Base-by-base conservation (phyloP, 2,888 invertebrate species). In the Trichopria drosophilae region DNA sequence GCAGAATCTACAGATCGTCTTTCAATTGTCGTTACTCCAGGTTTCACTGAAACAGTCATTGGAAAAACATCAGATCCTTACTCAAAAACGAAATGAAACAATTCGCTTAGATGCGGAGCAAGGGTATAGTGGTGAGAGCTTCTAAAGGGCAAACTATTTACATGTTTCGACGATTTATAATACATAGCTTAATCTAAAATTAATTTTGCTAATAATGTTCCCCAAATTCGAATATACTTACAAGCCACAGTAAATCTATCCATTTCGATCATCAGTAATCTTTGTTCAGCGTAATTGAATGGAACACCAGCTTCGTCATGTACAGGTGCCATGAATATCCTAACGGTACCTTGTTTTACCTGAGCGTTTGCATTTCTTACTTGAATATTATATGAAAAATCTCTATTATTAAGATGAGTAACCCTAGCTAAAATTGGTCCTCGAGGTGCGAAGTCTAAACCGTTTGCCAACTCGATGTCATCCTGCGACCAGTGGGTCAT, bases 401-500 rank as follows among this genome's bases (percentile, higher is more conserved):
- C 81, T 4, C 81, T 78, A 66, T 91, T 85, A 75, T 91, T 88
- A 52, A 92, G 79, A 75, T 92, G 92, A 1, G 85, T 88, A 71
- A 88, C 84, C 18, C 86, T 78, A 0, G 86, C 88, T 37, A 85
- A 82, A 24, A 90, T 83, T 32, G 83, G 74, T 36, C 90, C 90
- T 1, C 88, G 79, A 0, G 89, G 89, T 6, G 84, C 81, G 76
- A 92, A 92, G 77, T 92, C 91, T 68, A 93, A 80, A 0, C 93
- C 93, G 1, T 89, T 81, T 0, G 86, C 83, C 28, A 93, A 72
- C 66, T 92, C 87, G 58, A 91, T 80, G 40, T 86, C 85, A 47
- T 87, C 86, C 74, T 87, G 84, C 77, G 87, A 86, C 91, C 91
- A 93, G 76, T 83, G 85, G 0, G 90, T 90, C 52, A 76, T 76